Conservation (phyloP, 2,797 vertebrate genomes). For the Scyliorhinus canicula region DNA sequence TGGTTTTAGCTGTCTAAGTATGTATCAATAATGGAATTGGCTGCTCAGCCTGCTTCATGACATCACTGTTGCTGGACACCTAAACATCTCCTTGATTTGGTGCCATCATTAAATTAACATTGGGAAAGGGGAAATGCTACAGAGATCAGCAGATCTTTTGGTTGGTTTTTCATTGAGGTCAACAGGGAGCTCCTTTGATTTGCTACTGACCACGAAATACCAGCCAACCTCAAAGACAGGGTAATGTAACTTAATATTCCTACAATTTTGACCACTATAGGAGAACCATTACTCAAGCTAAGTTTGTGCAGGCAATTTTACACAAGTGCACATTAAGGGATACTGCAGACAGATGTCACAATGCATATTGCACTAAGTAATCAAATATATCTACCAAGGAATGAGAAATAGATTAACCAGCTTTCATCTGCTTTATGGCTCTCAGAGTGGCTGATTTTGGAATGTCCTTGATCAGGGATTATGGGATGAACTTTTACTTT, state of each 20-base stretch:
- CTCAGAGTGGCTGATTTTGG: background rate
- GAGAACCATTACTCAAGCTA: background rate
- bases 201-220: background rate
- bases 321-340: background rate
- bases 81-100: too few relatives aligned
- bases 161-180: background rate
- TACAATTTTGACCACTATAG: background rate
- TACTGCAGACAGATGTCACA: background rate
- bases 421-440: background rate
- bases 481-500: background rate
- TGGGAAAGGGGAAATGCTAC: background rate
- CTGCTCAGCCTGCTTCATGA: too few relatives aligned
- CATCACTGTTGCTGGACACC: too few relatives aligned
- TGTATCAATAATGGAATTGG: too few relatives aligned
- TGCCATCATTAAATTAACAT: background rate
- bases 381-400: background rate
- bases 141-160: background rate
- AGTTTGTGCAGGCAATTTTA: background rate
- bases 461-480: background rate
- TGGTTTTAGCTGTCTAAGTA: too few relatives aligned
- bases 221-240: background rate
- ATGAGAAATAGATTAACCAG: background rate
- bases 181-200: background rate
- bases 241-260: background rate
- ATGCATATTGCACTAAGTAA: background rate